Percentiles rank a stretch among this genome's conserved stretches.
Evolutionary conservation across 2,113 vertebrate genomes (phyloP).

Genomic region (Myiagra hebetior): DNA sequence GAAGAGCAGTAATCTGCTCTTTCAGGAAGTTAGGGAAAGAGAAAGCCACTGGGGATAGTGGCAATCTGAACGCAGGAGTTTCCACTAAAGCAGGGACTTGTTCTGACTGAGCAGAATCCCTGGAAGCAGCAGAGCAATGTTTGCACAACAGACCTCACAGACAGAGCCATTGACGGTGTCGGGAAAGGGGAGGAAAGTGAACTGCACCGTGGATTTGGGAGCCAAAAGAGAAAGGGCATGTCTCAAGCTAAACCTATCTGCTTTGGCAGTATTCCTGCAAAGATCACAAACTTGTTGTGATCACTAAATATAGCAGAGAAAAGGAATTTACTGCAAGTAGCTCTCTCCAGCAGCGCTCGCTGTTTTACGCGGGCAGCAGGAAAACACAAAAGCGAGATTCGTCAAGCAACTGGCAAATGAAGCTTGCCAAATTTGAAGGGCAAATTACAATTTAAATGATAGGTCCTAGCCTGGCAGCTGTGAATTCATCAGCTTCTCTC

Average conservation of each 20-base stretch:
- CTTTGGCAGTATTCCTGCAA: constrained; percentile 22
- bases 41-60: neutral
- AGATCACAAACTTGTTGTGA: neutral
- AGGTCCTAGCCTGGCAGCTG: neutral
- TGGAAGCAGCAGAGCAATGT: neutral
- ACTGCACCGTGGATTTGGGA: neutral
- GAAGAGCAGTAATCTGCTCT: neutral
- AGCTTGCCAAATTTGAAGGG: constrained; percentile 35
- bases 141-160: constrained; percentile 9
- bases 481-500: neutral
- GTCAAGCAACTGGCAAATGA: neutral
- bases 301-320: constrained; percentile 40
- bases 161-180: neutral
- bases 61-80: neutral
- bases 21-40: neutral
- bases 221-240: neutral
- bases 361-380: neutral
- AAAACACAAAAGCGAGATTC: neutral
- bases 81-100: neutral
- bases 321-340: neutral
- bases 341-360: neutral
- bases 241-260: neutral
- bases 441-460: constrained; percentile 24
- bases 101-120: neutral
- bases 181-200: neutral